phyloP scores from a whole-genome alignment of 1,140 invertebrate species.

The Bombus affinis region DNA sequence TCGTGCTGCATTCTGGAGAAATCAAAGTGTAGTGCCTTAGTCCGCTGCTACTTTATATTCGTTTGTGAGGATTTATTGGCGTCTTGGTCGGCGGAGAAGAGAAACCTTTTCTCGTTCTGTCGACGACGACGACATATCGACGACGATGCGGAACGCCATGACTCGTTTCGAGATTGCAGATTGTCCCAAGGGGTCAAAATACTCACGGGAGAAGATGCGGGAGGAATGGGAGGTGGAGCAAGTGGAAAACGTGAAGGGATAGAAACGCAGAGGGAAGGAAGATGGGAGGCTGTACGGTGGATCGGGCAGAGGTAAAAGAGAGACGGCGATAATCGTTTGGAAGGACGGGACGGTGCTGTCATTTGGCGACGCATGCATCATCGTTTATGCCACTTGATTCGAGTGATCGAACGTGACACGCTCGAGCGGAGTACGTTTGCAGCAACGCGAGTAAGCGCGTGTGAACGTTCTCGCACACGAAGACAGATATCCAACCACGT shows the following conservation, averaged over 20 bases:
- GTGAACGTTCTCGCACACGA: conserved; percentile 8
- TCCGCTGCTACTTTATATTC: conserved; percentile 61
- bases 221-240: neutral
- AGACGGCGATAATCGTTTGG: conserved; percentile 48
- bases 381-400: conserved; percentile 69
- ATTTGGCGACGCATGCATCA: conserved; percentile 69
- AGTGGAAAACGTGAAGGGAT: neutral
- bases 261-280: neutral
- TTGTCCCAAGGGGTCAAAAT: conserved; percentile 64
- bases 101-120: conserved; percentile 45
- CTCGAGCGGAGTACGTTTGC: conserved; percentile 53
- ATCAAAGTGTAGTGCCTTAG: conserved; percentile 33
- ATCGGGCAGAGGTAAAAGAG: conserved; percentile 26
- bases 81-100: conserved; percentile 41
- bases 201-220: conserved; percentile 38
- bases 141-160: conserved; percentile 51
- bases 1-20: conserved; percentile 14
- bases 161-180: conserved; percentile 61
- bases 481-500: conserved; percentile 3
- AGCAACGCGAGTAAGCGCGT: conserved; percentile 21
- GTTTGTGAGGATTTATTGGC: conserved; percentile 60
- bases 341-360: conserved; percentile 56
- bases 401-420: conserved; percentile 64
- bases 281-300: neutral
- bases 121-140: conserved; percentile 59